Conservation (phyloP, 2,888 invertebrate species). For the Deroplatys truncata region DNA sequence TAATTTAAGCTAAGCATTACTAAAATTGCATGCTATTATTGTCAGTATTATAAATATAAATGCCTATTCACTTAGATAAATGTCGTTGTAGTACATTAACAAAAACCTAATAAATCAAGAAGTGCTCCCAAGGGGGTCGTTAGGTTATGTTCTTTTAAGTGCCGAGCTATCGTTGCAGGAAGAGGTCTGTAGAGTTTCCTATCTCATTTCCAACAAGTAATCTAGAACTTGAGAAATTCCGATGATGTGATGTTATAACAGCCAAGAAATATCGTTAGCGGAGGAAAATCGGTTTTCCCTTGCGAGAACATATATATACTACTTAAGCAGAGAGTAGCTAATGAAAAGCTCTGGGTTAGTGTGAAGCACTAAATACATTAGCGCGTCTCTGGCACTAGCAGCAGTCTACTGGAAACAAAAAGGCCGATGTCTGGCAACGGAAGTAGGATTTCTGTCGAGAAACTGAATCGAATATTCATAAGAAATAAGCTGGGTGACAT, state of each 20-base stretch:
- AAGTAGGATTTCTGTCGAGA: neutral
- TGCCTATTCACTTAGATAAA: no score
- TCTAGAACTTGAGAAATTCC: neutral
- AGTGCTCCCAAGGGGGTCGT: no score
- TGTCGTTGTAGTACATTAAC: no score
- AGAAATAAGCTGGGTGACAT: neutral
- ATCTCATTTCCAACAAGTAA: neutral
- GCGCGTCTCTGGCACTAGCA: neutral
- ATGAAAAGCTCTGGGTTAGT: neutral
- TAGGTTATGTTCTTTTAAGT: no score
- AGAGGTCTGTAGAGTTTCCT: no score
- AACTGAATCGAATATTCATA: neutral
- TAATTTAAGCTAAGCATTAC: no score
- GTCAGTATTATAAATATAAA: no score
- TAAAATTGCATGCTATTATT: no score
- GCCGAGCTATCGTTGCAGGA: no score
- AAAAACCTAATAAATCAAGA: no score
- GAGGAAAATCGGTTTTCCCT: neutral
- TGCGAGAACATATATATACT: neutral
- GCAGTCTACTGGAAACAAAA: neutral
- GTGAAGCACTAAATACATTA: neutral
- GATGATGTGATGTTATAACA: neutral
- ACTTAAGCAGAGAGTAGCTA: neutral
- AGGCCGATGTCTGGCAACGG: neutral
- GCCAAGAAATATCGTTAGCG: neutral